Conservation (phyloP, 2,888 invertebrate genomes). For the Tipula unca region DNA sequence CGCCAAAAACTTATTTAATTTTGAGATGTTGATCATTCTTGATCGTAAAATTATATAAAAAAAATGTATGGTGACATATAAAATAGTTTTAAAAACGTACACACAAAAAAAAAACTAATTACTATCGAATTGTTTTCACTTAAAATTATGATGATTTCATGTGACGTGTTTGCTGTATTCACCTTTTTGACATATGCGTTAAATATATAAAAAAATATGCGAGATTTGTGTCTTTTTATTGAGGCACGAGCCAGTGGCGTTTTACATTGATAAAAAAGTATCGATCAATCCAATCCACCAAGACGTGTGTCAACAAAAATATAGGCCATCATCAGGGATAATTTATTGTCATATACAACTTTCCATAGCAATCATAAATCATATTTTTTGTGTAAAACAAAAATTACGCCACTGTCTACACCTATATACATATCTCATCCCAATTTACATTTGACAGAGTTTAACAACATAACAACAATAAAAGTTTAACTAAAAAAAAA, state of each 20-base stretch:
- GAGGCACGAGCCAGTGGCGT: no score
- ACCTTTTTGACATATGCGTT: not conserved
- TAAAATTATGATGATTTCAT: not conserved
- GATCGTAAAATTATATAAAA: constrained; percentile 3
- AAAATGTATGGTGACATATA: not conserved
- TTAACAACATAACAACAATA: not conserved
- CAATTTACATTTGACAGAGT: constrained; percentile 8
- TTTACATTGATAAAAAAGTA: no score
- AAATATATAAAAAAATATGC: not conserved
- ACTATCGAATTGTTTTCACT: constrained; percentile 2
- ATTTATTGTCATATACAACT: not conserved
- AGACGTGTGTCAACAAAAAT: no score
- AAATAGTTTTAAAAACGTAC: not conserved
- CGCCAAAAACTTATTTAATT: constrained; percentile 8
- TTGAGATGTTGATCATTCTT: constrained; percentile 8
- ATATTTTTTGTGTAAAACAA: not conserved
- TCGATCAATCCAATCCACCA: no score
- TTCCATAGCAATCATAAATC: not conserved
- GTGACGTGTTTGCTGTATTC: not conserved
- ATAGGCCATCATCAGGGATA: not conserved
- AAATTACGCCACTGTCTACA: constrained; percentile 14
- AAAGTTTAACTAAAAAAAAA: not conserved
- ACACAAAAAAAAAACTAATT: not conserved
- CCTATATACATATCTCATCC: constrained; percentile 3
- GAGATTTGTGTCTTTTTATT: no score